Percentiles rank a stretch among this genome's conserved stretches.
phyloP scores from a whole-genome alignment of 2,888 invertebrate species.

The Adelognathus sp. region DNA sequence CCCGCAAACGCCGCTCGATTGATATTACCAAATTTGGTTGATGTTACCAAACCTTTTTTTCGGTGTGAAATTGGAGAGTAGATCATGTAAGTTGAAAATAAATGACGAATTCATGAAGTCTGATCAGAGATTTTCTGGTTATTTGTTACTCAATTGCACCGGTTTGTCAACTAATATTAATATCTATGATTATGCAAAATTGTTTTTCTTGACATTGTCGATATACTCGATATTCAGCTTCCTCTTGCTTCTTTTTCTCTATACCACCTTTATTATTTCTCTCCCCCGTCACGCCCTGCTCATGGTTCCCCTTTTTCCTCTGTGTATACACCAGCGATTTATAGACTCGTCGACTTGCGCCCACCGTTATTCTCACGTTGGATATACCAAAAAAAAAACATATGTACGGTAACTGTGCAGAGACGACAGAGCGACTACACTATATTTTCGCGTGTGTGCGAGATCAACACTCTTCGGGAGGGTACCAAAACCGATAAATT shows the following conservation, averaged over 20 bases:
- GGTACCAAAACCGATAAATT: constrained; percentile 62
- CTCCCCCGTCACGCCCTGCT: constrained; percentile 20
- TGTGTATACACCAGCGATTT: constrained; percentile 72
- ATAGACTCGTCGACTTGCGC: constrained; percentile 65
- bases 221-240: background rate
- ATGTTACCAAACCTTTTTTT: too few relatives aligned
- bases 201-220: too few relatives aligned
- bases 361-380: background rate
- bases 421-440: constrained; percentile 28
- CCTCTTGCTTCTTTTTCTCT: constrained; percentile 4
- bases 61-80: too few relatives aligned
- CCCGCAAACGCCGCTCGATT: too few relatives aligned
- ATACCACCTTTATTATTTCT: constrained; percentile 23
- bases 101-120: too few relatives aligned
- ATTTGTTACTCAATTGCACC: too few relatives aligned
- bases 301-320: constrained; percentile 58
- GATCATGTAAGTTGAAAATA: too few relatives aligned
- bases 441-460: constrained; percentile 30
- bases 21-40: too few relatives aligned
- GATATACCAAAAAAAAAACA: background rate
- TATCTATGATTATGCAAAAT: too few relatives aligned
- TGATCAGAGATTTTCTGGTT: too few relatives aligned
- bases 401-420: constrained; percentile 41
- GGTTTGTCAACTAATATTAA: too few relatives aligned
- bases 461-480: constrained; percentile 38